A percentile compares a stretch with the other conserved stretches of the same genome.
phyloP scores from a whole-genome alignment of 2,888 invertebrate genomes.

The Philereme transversata region DNA sequence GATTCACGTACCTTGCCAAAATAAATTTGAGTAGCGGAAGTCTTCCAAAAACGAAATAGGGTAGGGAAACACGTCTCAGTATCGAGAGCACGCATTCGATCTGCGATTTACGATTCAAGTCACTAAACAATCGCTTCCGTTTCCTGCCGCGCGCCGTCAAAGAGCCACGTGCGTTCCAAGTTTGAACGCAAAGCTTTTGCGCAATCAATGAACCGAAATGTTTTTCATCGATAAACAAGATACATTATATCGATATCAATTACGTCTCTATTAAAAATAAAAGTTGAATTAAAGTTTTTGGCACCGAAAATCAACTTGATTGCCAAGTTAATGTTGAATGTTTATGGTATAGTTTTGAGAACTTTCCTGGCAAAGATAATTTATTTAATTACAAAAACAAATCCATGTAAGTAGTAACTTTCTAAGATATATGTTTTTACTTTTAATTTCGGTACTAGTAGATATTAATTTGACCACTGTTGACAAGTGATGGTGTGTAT shows the following conservation, averaged over 20 bases:
- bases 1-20: constrained; percentile 28
- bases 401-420: no score
- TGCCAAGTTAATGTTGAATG: constrained; percentile 7
- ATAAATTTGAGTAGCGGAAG: constrained; percentile 20
- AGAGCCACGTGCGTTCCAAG: constrained; percentile 57
- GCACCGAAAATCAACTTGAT: constrained; percentile 3
- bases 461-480: no score
- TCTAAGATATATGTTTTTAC: no score
- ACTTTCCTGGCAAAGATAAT: no score
- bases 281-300: constrained; percentile 1
- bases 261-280: neutral
- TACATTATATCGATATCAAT: neutral
- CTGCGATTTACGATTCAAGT: constrained; percentile 64
- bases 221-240: constrained; percentile 6
- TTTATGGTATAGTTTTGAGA: neutral
- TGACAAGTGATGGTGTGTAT: no score
- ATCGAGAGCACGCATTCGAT: constrained; percentile 43
- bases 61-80: constrained; percentile 39
- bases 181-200: constrained; percentile 28
- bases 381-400: no score
- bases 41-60: constrained; percentile 32
- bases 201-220: constrained; percentile 7
- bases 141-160: constrained; percentile 60
- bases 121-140: constrained; percentile 74
- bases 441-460: no score